Conservation (phyloP, 2,113 vertebrate genomes). For the Colinus virginianus region DNA sequence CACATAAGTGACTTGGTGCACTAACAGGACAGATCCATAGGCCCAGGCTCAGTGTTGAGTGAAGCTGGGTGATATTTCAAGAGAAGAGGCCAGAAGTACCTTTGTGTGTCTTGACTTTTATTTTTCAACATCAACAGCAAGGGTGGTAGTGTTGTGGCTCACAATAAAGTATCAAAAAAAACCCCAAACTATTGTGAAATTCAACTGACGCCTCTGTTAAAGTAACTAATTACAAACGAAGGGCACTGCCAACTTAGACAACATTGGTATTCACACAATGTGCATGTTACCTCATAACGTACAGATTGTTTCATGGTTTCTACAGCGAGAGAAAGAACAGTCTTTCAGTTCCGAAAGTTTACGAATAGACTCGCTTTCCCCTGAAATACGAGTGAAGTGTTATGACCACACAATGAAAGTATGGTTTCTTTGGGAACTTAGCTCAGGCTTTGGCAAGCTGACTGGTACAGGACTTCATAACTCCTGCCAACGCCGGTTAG, state of each 20-base stretch:
- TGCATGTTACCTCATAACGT: background rate
- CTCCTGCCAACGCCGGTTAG: background rate
- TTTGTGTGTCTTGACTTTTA: fast-evolving
- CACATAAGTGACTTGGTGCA: fast-evolving
- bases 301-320: background rate
- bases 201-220: background rate
- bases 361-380: background rate
- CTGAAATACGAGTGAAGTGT: background rate
- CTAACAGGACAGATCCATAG: background rate
- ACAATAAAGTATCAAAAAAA: background rate
- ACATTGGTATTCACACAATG: background rate
- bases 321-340: background rate
- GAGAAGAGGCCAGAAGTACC: background rate
- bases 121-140: background rate
- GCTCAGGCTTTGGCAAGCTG: background rate
- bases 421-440: background rate
- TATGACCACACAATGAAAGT: background rate
- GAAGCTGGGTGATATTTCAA: fast-evolving
- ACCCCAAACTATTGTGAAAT: background rate
- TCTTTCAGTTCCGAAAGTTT: background rate
- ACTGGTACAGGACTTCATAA: background rate
- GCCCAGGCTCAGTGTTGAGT: fast-evolving
- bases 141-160: background rate
- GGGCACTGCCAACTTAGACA: background rate
- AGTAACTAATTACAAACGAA: background rate